phyloP scores from a whole-genome alignment of 2,113 vertebrate species.

The Mastomys coucha region DNA sequence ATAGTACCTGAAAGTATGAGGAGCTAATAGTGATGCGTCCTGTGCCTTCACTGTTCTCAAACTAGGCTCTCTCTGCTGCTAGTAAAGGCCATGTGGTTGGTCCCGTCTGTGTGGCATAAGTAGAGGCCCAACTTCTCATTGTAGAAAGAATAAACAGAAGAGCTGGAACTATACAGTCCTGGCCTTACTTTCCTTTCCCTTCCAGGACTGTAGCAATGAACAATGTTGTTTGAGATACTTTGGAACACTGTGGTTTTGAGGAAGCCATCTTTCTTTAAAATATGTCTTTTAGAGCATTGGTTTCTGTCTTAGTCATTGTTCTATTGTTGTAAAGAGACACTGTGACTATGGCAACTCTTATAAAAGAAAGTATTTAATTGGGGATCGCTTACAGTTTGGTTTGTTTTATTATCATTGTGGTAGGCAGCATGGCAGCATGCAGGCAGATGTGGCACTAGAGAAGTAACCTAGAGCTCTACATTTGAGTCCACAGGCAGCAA shows the following conservation, averaged over 20 bases:
- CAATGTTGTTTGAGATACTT: background rate
- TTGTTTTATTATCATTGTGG: background rate
- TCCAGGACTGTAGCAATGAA: background rate
- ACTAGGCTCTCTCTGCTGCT: background rate
- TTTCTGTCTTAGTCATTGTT: background rate
- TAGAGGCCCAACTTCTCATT: background rate
- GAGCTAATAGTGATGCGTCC: background rate
- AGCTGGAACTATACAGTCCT: background rate
- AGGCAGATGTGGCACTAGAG: background rate
- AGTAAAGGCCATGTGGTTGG: background rate
- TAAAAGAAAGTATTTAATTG: background rate
- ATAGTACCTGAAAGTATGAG: background rate
- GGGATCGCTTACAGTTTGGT: background rate
- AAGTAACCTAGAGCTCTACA: background rate
- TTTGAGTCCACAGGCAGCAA: background rate
- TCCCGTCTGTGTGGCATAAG: background rate
- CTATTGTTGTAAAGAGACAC: background rate
- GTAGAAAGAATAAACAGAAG: background rate
- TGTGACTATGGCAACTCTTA: background rate
- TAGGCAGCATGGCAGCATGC: rapidly evolving
- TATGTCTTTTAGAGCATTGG: background rate
- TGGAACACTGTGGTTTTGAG: constrained; percentile 40
- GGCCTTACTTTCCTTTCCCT: background rate
- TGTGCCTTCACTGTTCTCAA: background rate
- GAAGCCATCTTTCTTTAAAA: constrained; percentile 16